A percentile compares a stretch with the other conserved stretches of the same genome.
Conservation (phyloP, 2,888 invertebrate species). For the Microctonus brassicae region DNA sequence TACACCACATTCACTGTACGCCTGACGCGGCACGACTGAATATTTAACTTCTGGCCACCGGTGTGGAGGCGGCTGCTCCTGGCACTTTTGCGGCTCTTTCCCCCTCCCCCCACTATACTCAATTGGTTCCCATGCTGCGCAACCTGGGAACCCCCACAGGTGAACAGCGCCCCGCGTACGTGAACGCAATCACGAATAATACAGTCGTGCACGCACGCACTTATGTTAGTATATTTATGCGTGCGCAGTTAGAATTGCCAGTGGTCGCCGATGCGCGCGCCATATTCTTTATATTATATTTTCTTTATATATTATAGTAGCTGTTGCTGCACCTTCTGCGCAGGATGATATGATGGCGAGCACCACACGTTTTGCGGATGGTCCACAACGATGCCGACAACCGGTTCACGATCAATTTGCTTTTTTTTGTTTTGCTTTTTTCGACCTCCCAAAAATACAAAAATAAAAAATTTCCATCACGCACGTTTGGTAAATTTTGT, state of each 20-base stretch:
- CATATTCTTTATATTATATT: slow-evolving; percentile 10
- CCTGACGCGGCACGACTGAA: slow-evolving; percentile 64
- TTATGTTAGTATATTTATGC: slow-evolving; percentile 23
- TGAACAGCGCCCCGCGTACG: slow-evolving; percentile 37
- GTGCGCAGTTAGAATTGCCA: background rate
- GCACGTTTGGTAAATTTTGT: background rate
- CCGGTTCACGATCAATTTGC: slow-evolving; percentile 9
- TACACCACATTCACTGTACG: slow-evolving; percentile 54
- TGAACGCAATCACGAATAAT: slow-evolving; percentile 38
- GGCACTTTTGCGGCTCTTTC: slow-evolving; percentile 18
- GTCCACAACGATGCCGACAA: slow-evolving; percentile 12
- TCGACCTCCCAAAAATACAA: background rate
- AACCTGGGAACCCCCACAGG: slow-evolving; percentile 33
- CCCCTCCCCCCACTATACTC: slow-evolving; percentile 2
- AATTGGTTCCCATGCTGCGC: slow-evolving; percentile 33
- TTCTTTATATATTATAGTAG: no score
- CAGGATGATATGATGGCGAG: background rate
- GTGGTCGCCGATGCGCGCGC: background rate
- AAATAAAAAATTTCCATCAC: background rate
- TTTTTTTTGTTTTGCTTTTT: background rate
- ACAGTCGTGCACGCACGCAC: slow-evolving; percentile 15
- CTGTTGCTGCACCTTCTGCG: background rate
- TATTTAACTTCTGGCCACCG: slow-evolving; percentile 52
- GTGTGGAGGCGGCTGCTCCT: slow-evolving; percentile 52
- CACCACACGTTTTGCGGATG: slow-evolving; percentile 7